phyloP scores from a whole-genome alignment of 2,797 vertebrate species.

The Tauraco hartlaubi region DNA sequence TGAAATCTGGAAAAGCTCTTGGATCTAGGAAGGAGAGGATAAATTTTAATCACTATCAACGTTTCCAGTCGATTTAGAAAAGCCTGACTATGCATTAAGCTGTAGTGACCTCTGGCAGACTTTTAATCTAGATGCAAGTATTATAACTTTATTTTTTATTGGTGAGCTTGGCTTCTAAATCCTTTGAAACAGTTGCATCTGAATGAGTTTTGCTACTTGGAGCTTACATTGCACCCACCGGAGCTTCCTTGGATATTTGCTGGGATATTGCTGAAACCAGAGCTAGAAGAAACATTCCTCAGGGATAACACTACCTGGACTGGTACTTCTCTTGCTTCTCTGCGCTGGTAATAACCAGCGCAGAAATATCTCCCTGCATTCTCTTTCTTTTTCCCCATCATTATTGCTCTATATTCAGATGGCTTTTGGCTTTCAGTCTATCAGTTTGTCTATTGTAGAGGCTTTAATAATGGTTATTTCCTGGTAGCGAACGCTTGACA shows the following conservation, averaged over 20 bases:
- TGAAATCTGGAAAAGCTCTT: conserved; percentile 20
- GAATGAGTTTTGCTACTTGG: background rate
- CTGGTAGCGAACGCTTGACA: conserved; percentile 7
- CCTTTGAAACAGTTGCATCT: background rate
- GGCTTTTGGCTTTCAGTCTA: background rate
- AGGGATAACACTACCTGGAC: background rate
- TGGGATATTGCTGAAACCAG: background rate
- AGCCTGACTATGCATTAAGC: conserved; percentile 4
- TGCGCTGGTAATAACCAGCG: too few species aligned
- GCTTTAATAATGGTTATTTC: conserved; percentile 38
- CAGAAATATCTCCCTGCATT: background rate
- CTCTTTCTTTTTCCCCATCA: background rate
- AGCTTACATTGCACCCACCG: background rate
- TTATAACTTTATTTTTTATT: background rate
- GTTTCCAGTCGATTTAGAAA: conserved; percentile 5
- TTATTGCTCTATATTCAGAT: background rate
- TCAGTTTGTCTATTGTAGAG: background rate
- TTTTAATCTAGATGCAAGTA: background rate
- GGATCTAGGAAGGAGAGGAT: background rate
- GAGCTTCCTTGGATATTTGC: background rate
- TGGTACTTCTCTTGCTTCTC: background rate
- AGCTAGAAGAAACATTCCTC: background rate
- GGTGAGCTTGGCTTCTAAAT: background rate
- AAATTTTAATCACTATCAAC: conserved; percentile 32
- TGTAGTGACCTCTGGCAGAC: conserved; percentile 41